Evolutionary conservation across 2,113 vertebrate genomes (phyloP).

Genomic region (Calidris pugnax): DNA sequence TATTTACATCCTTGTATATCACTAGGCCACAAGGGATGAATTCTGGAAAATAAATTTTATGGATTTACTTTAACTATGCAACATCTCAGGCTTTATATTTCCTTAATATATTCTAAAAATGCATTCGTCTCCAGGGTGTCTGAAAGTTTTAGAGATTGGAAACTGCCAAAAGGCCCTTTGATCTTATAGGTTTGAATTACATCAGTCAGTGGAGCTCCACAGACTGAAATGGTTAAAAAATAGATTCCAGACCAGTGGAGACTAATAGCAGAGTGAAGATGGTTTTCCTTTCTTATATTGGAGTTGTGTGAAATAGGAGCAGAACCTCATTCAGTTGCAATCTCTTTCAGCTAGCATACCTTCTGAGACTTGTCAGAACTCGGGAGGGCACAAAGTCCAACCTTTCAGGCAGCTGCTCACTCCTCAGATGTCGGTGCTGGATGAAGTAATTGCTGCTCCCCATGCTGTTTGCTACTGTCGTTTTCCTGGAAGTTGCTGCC

Average conservation of each 20-base stretch:
- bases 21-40: not conserved
- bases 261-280: not conserved
- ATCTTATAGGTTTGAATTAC: not conserved
- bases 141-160: not conserved
- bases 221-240: constrained; percentile 16
- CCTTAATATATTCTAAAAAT: not conserved
- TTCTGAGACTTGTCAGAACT: constrained; percentile 21
- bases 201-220: not conserved
- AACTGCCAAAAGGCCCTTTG: not conserved
- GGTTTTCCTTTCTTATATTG: not conserved
- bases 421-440: not conserved
- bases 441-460: not conserved
- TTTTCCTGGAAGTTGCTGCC: not conserved
- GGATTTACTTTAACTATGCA: not conserved
- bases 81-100: not conserved
- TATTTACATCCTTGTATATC: not conserved
- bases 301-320: not conserved
- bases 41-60: not conserved
- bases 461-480: not conserved
- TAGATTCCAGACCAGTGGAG: not conserved
- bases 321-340: not conserved
- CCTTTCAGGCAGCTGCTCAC: not conserved
- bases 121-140: not conserved
- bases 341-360: not conserved
- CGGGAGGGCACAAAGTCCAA: not conserved